Base-by-base conservation (phyloP, 2,888 invertebrate genomes). In the Leptothorax acervorum region DNA sequence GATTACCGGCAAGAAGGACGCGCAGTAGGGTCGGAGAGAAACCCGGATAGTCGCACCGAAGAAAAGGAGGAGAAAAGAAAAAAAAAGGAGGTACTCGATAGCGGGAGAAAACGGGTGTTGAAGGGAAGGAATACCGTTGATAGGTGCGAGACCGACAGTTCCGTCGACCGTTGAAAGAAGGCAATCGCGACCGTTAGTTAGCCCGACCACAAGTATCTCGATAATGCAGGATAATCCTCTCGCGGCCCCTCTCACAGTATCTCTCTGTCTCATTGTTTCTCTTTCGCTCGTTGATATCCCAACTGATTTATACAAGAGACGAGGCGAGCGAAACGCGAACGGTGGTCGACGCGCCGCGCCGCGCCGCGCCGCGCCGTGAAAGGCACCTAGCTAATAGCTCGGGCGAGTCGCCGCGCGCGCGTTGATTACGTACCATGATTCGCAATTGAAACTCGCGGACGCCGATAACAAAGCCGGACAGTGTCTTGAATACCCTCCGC, bases 1-100 rank as follows among this genome's bases (percentile, higher is more conserved):
- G 87, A 88, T 89, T 88, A 85, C 84, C 55, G 65, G 60, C 35
- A 79, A 60, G 70, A 63, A 45, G 81, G 42, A 48, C 28, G 66
- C 23, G 78, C 65, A 9, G 76, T 39, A 51, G 51, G 39, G 3
- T 63, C 51, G 51, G 0, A 15, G 51, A 76, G 75, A 51, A 76
- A 65, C 11, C 65, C 28, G 82, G 23, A 73, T 74, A 63, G 51
- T 45, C 63, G 62, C 71, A 48, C 18, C 31, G 51, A 31, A 3
- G 74, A 42, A 45, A 57, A 74, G 18, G 23, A 57, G 28, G 12
- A 57, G 12, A 39, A 4, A 65, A 31, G 5, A 39, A 2, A 11
- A 45, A 42, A 70, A 48, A 62, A 15, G 45, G 39, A 73, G 53
- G 28, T 4, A 42, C 12, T 60, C 73, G 42, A 45, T 45, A 42